These are phyloP conservation scores for Cremastinae sp. DNA, from an alignment of 2,888 invertebrate species.

Conservation along the genomic window DNA sequence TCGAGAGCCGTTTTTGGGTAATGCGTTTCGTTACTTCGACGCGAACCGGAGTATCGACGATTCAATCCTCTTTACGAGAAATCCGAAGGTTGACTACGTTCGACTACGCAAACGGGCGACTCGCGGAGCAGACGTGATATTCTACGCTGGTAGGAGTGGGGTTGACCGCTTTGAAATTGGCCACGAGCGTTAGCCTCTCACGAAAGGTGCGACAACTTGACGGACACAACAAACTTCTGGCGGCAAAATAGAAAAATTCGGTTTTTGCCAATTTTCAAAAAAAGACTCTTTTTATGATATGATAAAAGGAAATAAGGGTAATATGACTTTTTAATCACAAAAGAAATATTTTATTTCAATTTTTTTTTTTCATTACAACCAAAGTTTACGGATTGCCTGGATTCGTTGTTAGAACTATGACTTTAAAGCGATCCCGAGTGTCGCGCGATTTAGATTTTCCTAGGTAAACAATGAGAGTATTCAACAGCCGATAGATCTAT, in stretches of 20 bases:
- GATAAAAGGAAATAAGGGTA: background rate
- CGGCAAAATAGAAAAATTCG: background rate
- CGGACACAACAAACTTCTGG: background rate
- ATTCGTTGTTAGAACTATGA: too few relatives aligned
- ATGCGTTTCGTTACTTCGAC: background rate
- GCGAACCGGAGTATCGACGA: slow-evolving; percentile 2
- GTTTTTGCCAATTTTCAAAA: too few relatives aligned
- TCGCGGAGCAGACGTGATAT: slow-evolving; percentile 40
- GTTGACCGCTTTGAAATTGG: background rate
- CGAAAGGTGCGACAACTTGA: background rate
- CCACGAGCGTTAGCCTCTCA: background rate
- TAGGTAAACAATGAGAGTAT: slow-evolving; percentile 13
- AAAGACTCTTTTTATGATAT: too few relatives aligned
- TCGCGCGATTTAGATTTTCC: slow-evolving; percentile 5
- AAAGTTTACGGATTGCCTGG: too few relatives aligned
- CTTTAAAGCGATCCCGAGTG: background rate
- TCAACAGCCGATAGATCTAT: slow-evolving; percentile 30
- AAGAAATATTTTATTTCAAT: too few relatives aligned
- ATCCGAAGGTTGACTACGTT: slow-evolving; percentile 34
- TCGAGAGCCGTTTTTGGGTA: slow-evolving; percentile 48
- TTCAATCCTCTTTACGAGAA: slow-evolving; percentile 7
- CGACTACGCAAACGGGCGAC: slow-evolving; percentile 9
- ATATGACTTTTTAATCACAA: background rate
- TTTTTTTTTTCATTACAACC: too few relatives aligned
- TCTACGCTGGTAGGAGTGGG: slow-evolving; percentile 8